phyloP scores from a whole-genome alignment of 2,888 invertebrate genomes.

The Apomyelois bistriatella region DNA sequence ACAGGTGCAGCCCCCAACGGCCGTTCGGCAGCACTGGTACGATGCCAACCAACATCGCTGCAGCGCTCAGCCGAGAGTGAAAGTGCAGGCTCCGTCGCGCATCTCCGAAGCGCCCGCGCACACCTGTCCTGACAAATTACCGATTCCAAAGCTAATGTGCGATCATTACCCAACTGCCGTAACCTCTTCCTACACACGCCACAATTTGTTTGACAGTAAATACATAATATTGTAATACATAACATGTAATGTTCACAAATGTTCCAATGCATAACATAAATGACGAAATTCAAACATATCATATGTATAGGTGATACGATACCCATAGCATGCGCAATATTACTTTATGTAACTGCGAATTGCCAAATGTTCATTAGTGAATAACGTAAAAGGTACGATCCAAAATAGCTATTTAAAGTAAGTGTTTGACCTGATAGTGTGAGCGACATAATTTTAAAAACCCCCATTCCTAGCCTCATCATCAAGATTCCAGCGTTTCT shows the following conservation, averaged over 20 bases:
- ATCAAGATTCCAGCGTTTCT: no score
- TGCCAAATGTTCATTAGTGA: no score
- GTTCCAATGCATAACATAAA: neutral
- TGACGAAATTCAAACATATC: conserved; percentile 7
- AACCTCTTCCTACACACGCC: conserved; percentile 34
- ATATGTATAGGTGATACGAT: neutral
- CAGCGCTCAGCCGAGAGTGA: conserved; percentile 67
- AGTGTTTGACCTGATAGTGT: no score
- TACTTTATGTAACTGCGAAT: neutral
- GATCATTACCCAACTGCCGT: conserved; percentile 42
- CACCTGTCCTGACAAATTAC: conserved; percentile 55
- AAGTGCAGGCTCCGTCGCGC: conserved; percentile 63
- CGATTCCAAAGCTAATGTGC: conserved; percentile 39
- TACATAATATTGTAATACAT: neutral
- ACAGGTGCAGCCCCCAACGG: conserved; percentile 59
- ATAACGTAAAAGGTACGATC: no score
- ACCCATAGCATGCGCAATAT: neutral
- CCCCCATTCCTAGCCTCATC: no score
- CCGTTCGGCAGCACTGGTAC: conserved; percentile 63
- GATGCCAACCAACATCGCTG: conserved; percentile 36
- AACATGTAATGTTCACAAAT: neutral
- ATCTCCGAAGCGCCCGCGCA: conserved; percentile 52
- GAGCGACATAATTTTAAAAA: no score
- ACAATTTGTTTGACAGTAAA: conserved; percentile 11
- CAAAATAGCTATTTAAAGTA: no score